Conservation (phyloP, 1,140 invertebrate species). For the Zaprionus taronus region DNA sequence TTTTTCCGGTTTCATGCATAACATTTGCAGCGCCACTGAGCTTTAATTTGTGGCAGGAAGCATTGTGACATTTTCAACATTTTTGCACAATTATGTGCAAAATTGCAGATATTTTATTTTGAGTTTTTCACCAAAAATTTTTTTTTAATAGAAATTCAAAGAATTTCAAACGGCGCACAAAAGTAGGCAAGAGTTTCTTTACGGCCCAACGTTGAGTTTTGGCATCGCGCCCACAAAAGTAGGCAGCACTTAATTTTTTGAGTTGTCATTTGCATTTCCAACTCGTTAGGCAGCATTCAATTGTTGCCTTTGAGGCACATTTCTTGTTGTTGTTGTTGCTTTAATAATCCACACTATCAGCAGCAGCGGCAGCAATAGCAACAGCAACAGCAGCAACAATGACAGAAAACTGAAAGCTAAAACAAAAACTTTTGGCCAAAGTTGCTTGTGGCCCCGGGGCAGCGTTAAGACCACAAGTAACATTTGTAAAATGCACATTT, state of each 20-base stretch:
- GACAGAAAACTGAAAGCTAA: constrained; percentile 65
- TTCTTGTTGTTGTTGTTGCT: constrained; percentile 65
- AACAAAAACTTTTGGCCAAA: constrained; percentile 71
- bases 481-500: constrained; percentile 83
- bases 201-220: not conserved
- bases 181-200: constrained; percentile 5
- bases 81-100: not conserved
- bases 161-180: not conserved
- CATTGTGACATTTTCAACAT: not conserved
- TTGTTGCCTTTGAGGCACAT: constrained; percentile 57
- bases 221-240: constrained; percentile 37
- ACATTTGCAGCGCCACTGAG: not conserved
- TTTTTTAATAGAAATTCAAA: not conserved
- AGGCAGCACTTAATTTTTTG: constrained; percentile 38
- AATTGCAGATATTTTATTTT: not conserved
- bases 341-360: constrained; percentile 70
- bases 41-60: not conserved
- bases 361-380: constrained; percentile 19
- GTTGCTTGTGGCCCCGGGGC: constrained; percentile 46
- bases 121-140: not conserved
- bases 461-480: constrained; percentile 79
- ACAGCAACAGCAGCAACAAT: constrained; percentile 57
- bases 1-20: not conserved
- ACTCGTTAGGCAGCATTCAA: constrained; percentile 61
- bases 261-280: constrained; percentile 48